phyloP scores from a whole-genome alignment of 2,888 invertebrate species.

The Actias luna region DNA sequence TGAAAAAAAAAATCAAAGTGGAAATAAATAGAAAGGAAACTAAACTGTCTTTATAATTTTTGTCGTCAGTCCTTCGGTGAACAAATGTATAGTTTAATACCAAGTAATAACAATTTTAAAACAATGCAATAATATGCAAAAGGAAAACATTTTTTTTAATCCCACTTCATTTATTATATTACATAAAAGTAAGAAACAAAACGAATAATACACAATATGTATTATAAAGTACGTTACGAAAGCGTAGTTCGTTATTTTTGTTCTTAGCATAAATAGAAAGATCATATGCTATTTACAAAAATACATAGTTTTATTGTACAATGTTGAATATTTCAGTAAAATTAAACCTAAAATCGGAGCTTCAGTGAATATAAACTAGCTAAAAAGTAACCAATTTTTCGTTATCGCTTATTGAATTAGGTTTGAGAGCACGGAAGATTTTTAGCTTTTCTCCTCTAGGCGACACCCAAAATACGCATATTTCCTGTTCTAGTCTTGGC shows the following conservation, averaged over 20 bases:
- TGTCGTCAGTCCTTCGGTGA: no score
- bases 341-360: not conserved
- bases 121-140: not conserved
- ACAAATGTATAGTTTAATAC: no score
- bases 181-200: conserved; percentile 9
- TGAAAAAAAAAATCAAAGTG: conserved; percentile 78
- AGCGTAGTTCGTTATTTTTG: not conserved
- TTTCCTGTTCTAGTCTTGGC: not conserved
- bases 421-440: no score
- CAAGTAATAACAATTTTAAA: no score
- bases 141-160: conserved; percentile 15
- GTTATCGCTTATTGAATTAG: not conserved
- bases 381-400: not conserved
- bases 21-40: conserved; percentile 78
- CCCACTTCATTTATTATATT: conserved; percentile 2
- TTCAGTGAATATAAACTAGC: no score
- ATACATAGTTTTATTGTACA: not conserved
- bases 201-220: conserved; percentile 5
- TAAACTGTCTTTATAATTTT: conserved; percentile 39
- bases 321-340: not conserved
- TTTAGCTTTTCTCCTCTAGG: no score
- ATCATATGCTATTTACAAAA: conserved; percentile 6
- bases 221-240: not conserved
- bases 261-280: not conserved
- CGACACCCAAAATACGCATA: not conserved